A percentile compares a stretch with the other conserved stretches of the same genome.
Conservation (phyloP, 2,113 vertebrate genomes). For the Bubo bubo region DNA sequence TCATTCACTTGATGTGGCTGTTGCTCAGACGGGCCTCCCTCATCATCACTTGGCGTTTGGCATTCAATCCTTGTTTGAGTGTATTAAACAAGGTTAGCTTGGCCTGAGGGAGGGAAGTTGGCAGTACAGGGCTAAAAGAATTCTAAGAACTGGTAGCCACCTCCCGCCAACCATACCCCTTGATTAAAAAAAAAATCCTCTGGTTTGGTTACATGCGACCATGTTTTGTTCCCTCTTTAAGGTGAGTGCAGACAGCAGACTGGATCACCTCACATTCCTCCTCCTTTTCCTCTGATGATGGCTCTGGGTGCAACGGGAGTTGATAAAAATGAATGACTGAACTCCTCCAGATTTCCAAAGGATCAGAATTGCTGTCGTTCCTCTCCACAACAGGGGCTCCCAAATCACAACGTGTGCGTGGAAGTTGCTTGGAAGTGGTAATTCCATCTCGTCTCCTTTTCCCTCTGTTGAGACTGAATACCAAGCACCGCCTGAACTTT, state of each 20-base stretch:
- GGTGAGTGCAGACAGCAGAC: not conserved
- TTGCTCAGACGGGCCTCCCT: not conserved
- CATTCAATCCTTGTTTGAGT: rapidly evolving
- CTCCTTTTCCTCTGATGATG: not conserved
- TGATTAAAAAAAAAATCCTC: not conserved
- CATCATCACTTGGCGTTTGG: not conserved
- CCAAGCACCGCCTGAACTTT: not conserved
- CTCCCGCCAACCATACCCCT: not conserved
- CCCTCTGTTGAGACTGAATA: not conserved
- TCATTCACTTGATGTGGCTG: not conserved
- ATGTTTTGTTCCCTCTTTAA: not conserved
- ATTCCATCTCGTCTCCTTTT: not conserved
- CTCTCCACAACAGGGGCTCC: not conserved
- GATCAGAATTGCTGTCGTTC: not conserved
- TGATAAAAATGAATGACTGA: not conserved
- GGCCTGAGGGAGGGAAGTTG: not conserved
- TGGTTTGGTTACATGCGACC: not conserved
- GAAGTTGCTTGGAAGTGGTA: not conserved
- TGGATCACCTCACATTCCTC: not conserved
- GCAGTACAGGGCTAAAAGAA: not conserved
- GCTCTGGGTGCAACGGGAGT: not conserved
- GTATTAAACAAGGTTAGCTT: not conserved
- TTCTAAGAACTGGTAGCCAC: not conserved
- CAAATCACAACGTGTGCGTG: not conserved
- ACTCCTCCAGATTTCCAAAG: not conserved